Conservation (phyloP, 2,888 invertebrate genomes). For the Calliopum simillimum region DNA sequence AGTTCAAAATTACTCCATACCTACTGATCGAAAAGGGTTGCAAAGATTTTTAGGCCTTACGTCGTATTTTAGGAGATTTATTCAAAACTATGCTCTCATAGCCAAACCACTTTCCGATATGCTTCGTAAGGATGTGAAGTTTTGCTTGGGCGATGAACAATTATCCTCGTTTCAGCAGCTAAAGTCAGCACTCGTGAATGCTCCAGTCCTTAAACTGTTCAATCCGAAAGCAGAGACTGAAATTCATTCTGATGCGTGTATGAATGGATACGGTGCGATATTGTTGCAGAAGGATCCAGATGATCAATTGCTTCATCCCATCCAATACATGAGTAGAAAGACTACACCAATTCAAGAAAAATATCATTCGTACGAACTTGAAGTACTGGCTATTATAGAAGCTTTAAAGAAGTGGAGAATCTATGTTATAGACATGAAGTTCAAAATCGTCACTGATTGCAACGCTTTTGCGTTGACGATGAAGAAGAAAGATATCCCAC, state of each 20-base stretch:
- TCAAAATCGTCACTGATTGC: constrained; percentile 18
- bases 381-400: constrained; percentile 41
- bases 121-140: constrained; percentile 44
- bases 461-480: constrained; percentile 20
- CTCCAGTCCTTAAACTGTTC: constrained; percentile 44
- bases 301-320: constrained; percentile 34
- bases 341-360: constrained; percentile 37
- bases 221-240: constrained; percentile 42
- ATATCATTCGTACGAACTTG: constrained; percentile 48
- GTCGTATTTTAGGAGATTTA: constrained; percentile 41
- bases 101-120: constrained; percentile 40
- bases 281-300: constrained; percentile 42
- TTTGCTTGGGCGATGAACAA: constrained; percentile 37
- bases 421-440: constrained; percentile 56
- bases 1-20: constrained; percentile 37
- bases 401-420: constrained; percentile 47
- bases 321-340: constrained; percentile 44
- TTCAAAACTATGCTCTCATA: constrained; percentile 33
- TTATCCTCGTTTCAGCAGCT: constrained; percentile 37
- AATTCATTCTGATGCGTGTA: constrained; percentile 47
- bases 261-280: constrained; percentile 45
- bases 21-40: constrained; percentile 30
- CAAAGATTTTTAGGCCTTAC: constrained; percentile 41
- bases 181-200: constrained; percentile 31
- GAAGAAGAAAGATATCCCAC: background rate